Percentiles rank a stretch among this genome's conserved stretches.
phyloP scores from a whole-genome alignment of 2,797 vertebrate genomes.

The Erethizon dorsatum region DNA sequence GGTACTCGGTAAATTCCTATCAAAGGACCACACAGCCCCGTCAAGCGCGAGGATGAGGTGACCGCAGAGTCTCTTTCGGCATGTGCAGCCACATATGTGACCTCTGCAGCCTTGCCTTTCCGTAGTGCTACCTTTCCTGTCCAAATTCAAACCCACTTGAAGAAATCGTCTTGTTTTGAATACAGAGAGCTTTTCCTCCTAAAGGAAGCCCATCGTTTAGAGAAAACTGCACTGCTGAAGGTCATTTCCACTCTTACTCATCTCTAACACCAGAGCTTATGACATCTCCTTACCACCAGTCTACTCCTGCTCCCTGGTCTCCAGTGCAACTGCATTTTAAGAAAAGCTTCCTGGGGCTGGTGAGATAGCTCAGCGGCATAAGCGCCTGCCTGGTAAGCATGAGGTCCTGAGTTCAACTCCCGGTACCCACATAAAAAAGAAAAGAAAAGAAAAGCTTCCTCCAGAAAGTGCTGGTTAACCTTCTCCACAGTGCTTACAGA shows the following conservation, averaged over 20 bases:
- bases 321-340: neutral
- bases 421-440: too few species aligned
- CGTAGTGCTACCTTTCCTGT: neutral
- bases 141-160: neutral
- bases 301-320: neutral
- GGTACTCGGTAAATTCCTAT: neutral
- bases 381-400: too few species aligned
- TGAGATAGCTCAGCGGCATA: too few species aligned
- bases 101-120: neutral
- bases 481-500: neutral
- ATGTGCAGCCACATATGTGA: neutral
- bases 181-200: neutral
- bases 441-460: neutral
- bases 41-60: neutral
- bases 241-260: neutral
- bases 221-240: neutral
- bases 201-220: neutral
- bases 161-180: constrained; percentile 40
- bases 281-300: neutral
- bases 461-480: neutral
- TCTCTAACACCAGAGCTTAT: neutral
- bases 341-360: neutral
- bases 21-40: neutral
- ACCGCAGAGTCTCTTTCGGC: neutral
- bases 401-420: too few species aligned